Evolutionary conservation across 2,113 vertebrate genomes (phyloP).

Genomic region (Dicaeum eximium): DNA sequence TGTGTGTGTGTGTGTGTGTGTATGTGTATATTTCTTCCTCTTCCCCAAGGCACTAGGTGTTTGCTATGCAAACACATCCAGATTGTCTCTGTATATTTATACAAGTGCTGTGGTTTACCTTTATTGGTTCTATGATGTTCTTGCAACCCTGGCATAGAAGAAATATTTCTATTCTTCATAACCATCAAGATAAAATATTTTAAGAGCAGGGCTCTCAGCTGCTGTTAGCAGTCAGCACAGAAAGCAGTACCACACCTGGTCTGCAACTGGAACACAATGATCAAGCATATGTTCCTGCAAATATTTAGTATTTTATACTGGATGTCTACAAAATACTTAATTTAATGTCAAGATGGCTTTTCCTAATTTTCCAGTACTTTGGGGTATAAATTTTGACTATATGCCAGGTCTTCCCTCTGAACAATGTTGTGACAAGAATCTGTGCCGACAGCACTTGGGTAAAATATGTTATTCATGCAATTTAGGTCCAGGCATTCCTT

Average conservation of each 20-base stretch:
- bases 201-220: background rate
- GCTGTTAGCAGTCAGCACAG: background rate
- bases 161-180: background rate
- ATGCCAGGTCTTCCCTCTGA: background rate
- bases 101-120: background rate
- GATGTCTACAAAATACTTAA: background rate
- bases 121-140: background rate
- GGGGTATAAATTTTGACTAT: background rate
- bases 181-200: background rate
- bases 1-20: background rate
- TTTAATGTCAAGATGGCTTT: background rate
- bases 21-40: background rate
- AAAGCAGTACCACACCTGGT: background rate
- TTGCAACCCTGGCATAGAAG: background rate
- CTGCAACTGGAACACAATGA: background rate
- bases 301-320: background rate
- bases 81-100: background rate
- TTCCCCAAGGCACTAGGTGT: background rate
- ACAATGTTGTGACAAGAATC: background rate
- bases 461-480: background rate
- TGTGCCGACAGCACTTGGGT: background rate
- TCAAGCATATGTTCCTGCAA: background rate
- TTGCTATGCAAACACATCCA: background rate
- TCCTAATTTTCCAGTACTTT: background rate
- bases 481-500: background rate